Evolutionary conservation across 1,140 invertebrate species (phyloP).

Genomic region (Papilio polytes): DNA sequence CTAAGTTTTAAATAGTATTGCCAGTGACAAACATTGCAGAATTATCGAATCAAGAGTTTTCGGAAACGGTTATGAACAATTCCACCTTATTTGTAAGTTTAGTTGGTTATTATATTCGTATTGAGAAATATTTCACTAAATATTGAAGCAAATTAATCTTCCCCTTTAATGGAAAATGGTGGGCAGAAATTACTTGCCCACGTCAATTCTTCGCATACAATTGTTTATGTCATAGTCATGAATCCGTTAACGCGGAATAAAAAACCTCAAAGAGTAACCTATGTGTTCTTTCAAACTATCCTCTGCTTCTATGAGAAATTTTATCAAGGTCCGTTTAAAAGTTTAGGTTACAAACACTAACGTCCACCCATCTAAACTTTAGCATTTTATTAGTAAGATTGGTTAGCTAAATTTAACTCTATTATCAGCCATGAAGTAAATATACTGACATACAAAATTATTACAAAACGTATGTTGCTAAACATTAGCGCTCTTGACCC

Average conservation of each 20-base stretch:
- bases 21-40: neutral
- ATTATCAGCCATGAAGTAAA: neutral
- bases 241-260: no score
- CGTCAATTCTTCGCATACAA: neutral
- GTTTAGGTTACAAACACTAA: no score
- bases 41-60: neutral
- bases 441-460: conserved; percentile 1
- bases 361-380: no score
- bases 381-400: neutral
- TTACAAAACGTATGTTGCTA: conserved; percentile 35
- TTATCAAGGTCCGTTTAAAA: no score
- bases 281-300: neutral
- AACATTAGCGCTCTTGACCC: conserved; percentile 50
- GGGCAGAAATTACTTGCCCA: neutral
- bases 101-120: neutral
- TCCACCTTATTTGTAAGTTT: neutral
- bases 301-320: no score
- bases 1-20: neutral
- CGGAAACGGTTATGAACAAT: neutral
- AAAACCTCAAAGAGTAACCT: no score
- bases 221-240: neutral
- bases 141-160: neutral
- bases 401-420: neutral
- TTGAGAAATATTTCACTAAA: neutral
- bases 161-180: neutral